A percentile compares a stretch with the other conserved stretches of the same genome.
Evolutionary conservation across 2,888 invertebrate species (phyloP).

Genomic region (Isotomurus palustris): DNA sequence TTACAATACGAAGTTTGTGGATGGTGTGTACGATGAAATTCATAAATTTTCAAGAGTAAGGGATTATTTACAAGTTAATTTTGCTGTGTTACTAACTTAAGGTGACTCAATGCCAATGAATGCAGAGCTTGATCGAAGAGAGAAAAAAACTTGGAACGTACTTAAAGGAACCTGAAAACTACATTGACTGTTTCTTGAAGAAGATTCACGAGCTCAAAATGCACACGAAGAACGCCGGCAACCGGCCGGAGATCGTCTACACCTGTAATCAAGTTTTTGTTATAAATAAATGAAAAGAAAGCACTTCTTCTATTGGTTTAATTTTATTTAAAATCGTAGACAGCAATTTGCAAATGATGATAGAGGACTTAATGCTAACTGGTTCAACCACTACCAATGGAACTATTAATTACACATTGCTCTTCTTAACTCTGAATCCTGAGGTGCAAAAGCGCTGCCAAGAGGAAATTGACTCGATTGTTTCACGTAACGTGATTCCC

Average conservation of each 20-base stretch:
- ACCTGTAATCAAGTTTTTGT: no score
- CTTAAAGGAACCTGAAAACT: conserved; percentile 22
- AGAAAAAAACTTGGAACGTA: conserved; percentile 21
- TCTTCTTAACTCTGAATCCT: conserved; percentile 22
- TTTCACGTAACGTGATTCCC: conserved; percentile 13
- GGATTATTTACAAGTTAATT: no score
- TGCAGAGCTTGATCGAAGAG: conserved; percentile 19
- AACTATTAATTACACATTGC: conserved; percentile 21
- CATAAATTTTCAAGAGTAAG: not conserved
- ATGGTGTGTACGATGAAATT: not conserved
- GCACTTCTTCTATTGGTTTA: no score
- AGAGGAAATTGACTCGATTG: conserved; percentile 21
- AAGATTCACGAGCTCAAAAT: conserved; percentile 25
- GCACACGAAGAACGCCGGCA: conserved; percentile 1
- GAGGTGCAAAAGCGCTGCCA: conserved; percentile 26
- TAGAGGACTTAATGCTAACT: conserved; percentile 19
- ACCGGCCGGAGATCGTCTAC: no score
- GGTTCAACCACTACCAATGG: conserved; percentile 18
- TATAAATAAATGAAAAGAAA: no score
- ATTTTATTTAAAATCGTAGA: no score
- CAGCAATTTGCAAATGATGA: conserved; percentile 25
- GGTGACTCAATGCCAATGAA: no score
- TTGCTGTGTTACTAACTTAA: no score
- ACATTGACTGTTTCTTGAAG: conserved; percentile 29
- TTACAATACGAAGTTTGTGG: not conserved